phyloP scores from a whole-genome alignment of 2,797 vertebrate genomes.

The Siniperca scherzeri region DNA sequence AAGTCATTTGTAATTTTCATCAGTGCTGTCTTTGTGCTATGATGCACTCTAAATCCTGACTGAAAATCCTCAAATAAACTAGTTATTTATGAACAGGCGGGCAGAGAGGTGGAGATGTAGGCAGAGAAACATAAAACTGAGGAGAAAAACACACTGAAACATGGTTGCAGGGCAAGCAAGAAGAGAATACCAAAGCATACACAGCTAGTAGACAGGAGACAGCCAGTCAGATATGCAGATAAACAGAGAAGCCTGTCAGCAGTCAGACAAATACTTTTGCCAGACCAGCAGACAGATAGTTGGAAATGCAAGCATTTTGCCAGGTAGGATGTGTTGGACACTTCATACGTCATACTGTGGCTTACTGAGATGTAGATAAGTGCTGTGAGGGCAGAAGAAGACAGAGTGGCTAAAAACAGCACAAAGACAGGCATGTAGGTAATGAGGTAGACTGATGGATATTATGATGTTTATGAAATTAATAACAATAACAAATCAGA shows the following conservation, averaged over 20 bases:
- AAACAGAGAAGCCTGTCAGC: slow-evolving; percentile 67
- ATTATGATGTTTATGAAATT: slow-evolving; percentile 7
- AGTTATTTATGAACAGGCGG: slow-evolving; percentile 15
- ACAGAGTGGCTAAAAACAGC: slow-evolving; percentile 30
- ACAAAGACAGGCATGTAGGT: slow-evolving; percentile 10
- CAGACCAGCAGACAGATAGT: slow-evolving; percentile 56
- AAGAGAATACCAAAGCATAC: slow-evolving; percentile 67
- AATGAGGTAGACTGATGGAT: neutral
- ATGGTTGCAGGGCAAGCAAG: slow-evolving; percentile 54
- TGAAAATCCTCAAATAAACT: too few species aligned
- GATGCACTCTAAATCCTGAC: too few species aligned
- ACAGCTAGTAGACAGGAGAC: slow-evolving; percentile 56
- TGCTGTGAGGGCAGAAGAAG: slow-evolving; percentile 28
- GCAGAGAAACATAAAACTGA: slow-evolving; percentile 54
- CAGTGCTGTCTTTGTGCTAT: too few species aligned
- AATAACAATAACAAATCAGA: slow-evolving; percentile 12
- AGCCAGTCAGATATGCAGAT: slow-evolving; percentile 75
- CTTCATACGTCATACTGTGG: slow-evolving; percentile 39
- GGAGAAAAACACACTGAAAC: slow-evolving; percentile 56
- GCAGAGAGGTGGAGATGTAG: slow-evolving; percentile 52
- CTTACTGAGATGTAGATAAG: slow-evolving; percentile 59
- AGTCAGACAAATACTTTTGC: slow-evolving; percentile 61
- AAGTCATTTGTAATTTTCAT: too few species aligned
- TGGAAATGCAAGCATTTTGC: slow-evolving; percentile 66
- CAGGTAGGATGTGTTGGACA: slow-evolving; percentile 49